These are phyloP conservation scores for Zele albiditarsus DNA, from an alignment of 2,888 invertebrate genomes.

Conservation along the genomic window DNA sequence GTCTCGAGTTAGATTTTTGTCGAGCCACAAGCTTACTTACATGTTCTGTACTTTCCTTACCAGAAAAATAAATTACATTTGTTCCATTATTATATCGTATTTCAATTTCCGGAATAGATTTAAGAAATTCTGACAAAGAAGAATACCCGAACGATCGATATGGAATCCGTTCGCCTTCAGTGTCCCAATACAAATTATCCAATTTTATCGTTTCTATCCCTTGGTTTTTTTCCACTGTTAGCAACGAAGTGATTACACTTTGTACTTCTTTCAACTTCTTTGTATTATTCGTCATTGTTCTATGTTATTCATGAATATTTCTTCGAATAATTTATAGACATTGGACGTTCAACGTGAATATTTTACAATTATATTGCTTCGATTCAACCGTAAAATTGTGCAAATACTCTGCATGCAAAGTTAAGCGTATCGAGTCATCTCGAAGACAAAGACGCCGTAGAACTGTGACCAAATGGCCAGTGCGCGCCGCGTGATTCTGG, in stretches of 20 bases:
- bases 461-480: not conserved
- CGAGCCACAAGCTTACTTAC: slow-evolving; percentile 56
- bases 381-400: no score
- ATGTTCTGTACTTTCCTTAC: slow-evolving; percentile 57
- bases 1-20: slow-evolving; percentile 49
- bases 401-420: no score
- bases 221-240: slow-evolving; percentile 47
- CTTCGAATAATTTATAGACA: no score
- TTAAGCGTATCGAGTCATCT: no score
- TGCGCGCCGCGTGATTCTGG: not conserved
- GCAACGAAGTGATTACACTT: slow-evolving; percentile 51
- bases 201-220: slow-evolving; percentile 44
- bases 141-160: slow-evolving; percentile 52
- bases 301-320: no score
- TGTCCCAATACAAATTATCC: slow-evolving; percentile 52
- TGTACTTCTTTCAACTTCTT: slow-evolving; percentile 46
- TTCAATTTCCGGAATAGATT: slow-evolving; percentile 49
- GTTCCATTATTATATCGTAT: not conserved
- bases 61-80: slow-evolving; percentile 48
- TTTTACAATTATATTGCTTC: no score
- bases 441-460: no score
- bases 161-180: slow-evolving; percentile 56
- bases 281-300: not conserved
- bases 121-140: slow-evolving; percentile 52
- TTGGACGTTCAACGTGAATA: no score